Evolutionary conservation across 2,888 invertebrate genomes (phyloP).

Genomic region (Meliscaeva auricollis): DNA sequence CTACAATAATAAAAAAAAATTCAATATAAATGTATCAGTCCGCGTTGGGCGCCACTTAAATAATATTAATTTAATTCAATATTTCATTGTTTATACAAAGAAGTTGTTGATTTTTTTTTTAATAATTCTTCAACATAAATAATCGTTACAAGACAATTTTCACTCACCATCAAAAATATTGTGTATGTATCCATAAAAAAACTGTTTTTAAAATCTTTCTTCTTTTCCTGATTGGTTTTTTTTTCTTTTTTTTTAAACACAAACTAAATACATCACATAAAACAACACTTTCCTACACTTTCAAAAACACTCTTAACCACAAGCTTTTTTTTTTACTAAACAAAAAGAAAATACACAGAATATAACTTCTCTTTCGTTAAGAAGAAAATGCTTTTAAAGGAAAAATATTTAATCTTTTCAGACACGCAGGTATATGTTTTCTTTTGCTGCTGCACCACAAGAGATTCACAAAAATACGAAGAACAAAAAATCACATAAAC

Average conservation of each 20-base stretch:
- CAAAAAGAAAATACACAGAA: not conserved
- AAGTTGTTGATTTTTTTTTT: not conserved
- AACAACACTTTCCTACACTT: constrained; percentile 24
- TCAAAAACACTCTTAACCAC: constrained; percentile 15
- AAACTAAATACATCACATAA: constrained; percentile 18
- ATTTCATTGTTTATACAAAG: not conserved
- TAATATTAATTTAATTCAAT: no score
- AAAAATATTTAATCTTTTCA: not conserved
- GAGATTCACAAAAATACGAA: constrained; percentile 20
- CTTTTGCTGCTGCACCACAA: constrained; percentile 26
- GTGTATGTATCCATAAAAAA: constrained; percentile 27
- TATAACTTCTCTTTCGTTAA: not conserved
- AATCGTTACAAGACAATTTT: not conserved
- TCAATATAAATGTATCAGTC: no score
- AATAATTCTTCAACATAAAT: not conserved
- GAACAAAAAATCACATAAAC: not conserved
- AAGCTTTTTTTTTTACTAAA: constrained; percentile 7
- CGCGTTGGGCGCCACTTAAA: constrained; percentile 18
- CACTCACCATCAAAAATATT: constrained; percentile 12
- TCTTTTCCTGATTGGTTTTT: not conserved
- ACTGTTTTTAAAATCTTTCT: not conserved
- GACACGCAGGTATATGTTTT: constrained; percentile 8
- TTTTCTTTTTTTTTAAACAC: not conserved
- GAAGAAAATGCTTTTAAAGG: constrained; percentile 18
- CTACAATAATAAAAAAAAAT: no score